These are phyloP conservation scores for Serripes groenlandicus DNA, from an alignment of 2,888 invertebrate species.

Conservation along the genomic window DNA sequence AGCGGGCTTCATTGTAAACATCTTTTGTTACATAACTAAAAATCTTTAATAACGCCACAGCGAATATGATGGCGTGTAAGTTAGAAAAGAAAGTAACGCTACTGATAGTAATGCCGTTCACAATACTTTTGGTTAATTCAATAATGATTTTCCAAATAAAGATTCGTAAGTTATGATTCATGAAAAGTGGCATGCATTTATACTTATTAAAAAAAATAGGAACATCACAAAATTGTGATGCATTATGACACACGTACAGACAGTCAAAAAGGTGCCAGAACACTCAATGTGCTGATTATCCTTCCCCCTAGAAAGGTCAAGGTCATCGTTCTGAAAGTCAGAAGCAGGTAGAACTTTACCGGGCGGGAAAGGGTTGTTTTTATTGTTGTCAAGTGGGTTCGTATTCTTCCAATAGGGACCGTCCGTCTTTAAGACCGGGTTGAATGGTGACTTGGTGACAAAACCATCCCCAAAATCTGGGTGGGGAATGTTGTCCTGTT, in stretches of 20 bases:
- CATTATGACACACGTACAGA: conserved; percentile 62
- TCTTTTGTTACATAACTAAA: too few relatives aligned
- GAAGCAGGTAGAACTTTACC: conserved; percentile 59
- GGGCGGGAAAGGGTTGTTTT: conserved; percentile 27
- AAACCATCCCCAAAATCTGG: background rate
- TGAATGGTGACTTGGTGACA: conserved; percentile 27
- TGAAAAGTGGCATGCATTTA: too few relatives aligned
- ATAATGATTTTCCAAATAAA: too few relatives aligned
- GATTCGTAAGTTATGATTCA: too few relatives aligned
- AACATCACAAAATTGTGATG: too few relatives aligned
- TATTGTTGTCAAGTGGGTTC: conserved; percentile 11
- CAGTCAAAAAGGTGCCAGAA: conserved; percentile 48
- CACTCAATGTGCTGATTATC: conserved; percentile 35
- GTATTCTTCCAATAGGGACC: background rate
- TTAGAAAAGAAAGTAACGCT: too few relatives aligned
- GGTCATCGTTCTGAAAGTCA: conserved; percentile 33
- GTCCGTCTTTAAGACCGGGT: background rate
- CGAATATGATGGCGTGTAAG: too few relatives aligned
- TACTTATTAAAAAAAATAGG: too few relatives aligned
- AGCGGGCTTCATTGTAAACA: too few relatives aligned
- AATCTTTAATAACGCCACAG: too few relatives aligned
- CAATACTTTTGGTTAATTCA: too few relatives aligned
- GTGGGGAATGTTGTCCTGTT: background rate
- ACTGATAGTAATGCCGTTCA: too few relatives aligned
- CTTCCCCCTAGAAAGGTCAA: conserved; percentile 23